Evolutionary conservation across 2,888 invertebrate species (phyloP).

Genomic region (Melieria picta): DNA sequence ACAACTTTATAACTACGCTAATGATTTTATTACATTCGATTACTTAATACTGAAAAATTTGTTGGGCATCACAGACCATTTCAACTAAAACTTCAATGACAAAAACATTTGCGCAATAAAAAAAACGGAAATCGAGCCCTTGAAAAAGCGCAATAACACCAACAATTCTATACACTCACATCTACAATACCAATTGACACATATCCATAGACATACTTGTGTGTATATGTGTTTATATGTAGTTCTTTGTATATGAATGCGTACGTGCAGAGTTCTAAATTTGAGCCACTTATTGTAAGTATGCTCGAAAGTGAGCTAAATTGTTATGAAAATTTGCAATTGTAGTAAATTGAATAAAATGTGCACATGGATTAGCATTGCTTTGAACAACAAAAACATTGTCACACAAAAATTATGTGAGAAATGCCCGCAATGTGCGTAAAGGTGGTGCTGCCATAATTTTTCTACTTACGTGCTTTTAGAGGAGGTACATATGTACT

Average conservation of each 20-base stretch:
- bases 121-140: constrained; percentile 26
- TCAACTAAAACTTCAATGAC: not conserved
- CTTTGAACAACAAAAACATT: too few relatives aligned
- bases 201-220: constrained; percentile 5
- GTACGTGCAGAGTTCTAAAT: constrained; percentile 3
- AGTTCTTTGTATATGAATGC: too few relatives aligned
- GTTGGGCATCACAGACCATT: too few relatives aligned
- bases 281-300: constrained; percentile 7
- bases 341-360: constrained; percentile 27
- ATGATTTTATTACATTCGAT: too few relatives aligned
- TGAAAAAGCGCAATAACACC: constrained; percentile 26
- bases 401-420: too few relatives aligned
- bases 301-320: constrained; percentile 10
- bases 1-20: too few relatives aligned
- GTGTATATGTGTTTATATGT: too few relatives aligned
- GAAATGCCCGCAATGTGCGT: not conserved
- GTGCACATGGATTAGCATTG: not conserved
- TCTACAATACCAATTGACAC: constrained; percentile 5
- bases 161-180: not conserved
- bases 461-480: not conserved
- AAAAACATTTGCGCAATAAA: not conserved
- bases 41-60: too few relatives aligned
- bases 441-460: not conserved
- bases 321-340: constrained; percentile 26
- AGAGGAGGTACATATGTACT: too few relatives aligned